Conservation (phyloP, 1,140 invertebrate species). For the Meloidogyne hapla region DNA sequence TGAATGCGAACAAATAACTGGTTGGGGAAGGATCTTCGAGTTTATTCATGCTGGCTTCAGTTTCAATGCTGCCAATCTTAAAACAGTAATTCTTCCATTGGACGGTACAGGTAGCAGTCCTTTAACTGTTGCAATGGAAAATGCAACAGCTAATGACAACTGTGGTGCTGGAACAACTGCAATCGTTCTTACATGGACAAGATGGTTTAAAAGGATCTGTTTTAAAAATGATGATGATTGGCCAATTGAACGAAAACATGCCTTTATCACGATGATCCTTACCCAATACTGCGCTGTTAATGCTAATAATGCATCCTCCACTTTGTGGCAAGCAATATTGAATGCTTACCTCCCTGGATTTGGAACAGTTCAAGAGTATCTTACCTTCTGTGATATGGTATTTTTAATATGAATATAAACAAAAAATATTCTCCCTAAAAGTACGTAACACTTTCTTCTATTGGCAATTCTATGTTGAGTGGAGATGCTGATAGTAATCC, state of each 20-base stretch:
- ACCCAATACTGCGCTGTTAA: background rate
- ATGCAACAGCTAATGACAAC: background rate
- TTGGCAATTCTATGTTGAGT: too few species aligned
- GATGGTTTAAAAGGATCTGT: slow-evolving; percentile 13
- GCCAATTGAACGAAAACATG: background rate
- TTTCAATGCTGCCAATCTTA: background rate
- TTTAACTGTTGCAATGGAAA: background rate
- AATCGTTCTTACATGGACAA: background rate
- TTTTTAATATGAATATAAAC: too few species aligned
- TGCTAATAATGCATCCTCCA: background rate
- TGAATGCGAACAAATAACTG: background rate
- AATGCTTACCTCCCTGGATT: background rate
- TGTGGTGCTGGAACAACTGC: background rate
- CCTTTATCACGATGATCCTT: background rate
- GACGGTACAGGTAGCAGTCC: background rate
- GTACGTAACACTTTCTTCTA: too few species aligned
- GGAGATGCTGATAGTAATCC: too few species aligned
- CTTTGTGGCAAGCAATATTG: background rate
- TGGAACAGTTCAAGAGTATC: background rate
- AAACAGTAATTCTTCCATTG: background rate
- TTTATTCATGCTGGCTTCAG: background rate
- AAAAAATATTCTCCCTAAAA: too few species aligned
- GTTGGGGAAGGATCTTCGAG: background rate
- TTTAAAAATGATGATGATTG: background rate
- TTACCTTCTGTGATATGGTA: too few species aligned